Conservation (phyloP, 2,113 vertebrate genomes). For the Hylia prasina region DNA sequence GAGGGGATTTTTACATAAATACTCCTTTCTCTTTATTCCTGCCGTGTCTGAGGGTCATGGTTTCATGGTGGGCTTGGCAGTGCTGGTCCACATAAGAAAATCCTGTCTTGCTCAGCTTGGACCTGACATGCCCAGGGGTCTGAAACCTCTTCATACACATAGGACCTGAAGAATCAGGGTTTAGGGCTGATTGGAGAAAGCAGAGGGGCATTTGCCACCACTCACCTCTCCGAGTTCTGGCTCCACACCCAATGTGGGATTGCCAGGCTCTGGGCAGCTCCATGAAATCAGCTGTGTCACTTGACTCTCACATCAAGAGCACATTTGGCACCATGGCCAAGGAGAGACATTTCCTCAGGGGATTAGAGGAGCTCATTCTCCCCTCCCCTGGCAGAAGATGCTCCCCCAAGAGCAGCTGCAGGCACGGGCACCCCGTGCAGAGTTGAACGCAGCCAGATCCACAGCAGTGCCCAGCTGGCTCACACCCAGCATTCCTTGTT, state of each 20-base stretch:
- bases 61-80: not conserved
- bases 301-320: not conserved
- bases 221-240: not conserved
- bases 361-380: not conserved
- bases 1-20: not conserved
- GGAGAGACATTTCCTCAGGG: not conserved
- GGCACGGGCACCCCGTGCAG: not conserved
- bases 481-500: not conserved
- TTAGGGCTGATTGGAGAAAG: not conserved
- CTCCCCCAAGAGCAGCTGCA: not conserved
- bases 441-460: not conserved
- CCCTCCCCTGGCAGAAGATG: not conserved
- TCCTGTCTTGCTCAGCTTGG: not conserved
- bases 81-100: not conserved
- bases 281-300: not conserved
- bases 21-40: not conserved
- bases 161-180: not conserved
- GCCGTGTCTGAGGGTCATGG: fast-evolving
- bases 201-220: not conserved
- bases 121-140: not conserved
- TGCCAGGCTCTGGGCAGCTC: not conserved
- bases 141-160: not conserved
- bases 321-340: not conserved
- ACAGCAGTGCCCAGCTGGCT: fast-evolving
- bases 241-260: fast-evolving